Conservation (phyloP, 2,797 vertebrate species). For the Pygocentrus nattereri region DNA sequence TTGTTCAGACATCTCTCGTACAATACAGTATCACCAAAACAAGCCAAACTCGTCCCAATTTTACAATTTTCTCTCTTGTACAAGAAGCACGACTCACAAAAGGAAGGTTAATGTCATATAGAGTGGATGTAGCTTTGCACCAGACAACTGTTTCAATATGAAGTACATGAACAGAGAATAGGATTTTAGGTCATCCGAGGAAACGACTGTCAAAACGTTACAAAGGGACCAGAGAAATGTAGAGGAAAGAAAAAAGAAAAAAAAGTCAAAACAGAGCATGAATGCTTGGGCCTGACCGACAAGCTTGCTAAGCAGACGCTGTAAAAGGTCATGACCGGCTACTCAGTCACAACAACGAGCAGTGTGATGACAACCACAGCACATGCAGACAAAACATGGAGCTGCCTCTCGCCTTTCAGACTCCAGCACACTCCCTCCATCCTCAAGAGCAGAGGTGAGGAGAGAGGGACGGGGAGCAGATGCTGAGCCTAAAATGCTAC, state of each 20-base stretch:
- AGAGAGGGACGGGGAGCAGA: not conserved
- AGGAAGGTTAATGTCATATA: slow-evolving; percentile 22
- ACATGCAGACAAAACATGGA: slow-evolving; percentile 48
- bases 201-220: slow-evolving; percentile 30
- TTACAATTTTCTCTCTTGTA: slow-evolving; percentile 10
- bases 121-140: slow-evolving; percentile 9
- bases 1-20: slow-evolving; percentile 9
- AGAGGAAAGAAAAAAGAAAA: not conserved
- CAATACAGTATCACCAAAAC: slow-evolving; percentile 24
- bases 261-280: not conserved
- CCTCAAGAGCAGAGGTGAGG: not conserved
- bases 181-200: slow-evolving; percentile 34
- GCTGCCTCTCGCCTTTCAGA: slow-evolving; percentile 13
- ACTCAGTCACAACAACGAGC: slow-evolving; percentile 48
- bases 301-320: not conserved
- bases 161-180: slow-evolving; percentile 20
- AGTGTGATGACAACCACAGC: slow-evolving; percentile 36
- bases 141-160: slow-evolving; percentile 34
- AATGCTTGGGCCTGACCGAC: slow-evolving; percentile 8
- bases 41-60: slow-evolving; percentile 18
- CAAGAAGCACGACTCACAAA: not conserved
- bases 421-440: slow-evolving; percentile 6
- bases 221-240: not conserved
- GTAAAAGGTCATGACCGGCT: slow-evolving; percentile 28
- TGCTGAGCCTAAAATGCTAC: not conserved